Evolutionary conservation across 53 echinoderm and acorn worm genomes (phyloP).

Genomic region (Paelopatides confundens): DNA sequence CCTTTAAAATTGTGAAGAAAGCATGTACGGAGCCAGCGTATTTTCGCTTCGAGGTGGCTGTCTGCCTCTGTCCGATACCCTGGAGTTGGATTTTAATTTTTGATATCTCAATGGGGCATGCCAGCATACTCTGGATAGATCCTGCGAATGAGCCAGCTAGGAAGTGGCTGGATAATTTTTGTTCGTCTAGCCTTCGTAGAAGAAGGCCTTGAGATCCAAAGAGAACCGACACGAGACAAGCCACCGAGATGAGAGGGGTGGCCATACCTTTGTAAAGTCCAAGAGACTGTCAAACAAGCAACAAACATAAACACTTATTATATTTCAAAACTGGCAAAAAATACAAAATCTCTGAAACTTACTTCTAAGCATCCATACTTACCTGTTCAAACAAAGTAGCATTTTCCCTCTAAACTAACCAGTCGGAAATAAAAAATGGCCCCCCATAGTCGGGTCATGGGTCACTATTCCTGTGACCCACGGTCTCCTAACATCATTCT

Average conservation of each 20-base stretch:
- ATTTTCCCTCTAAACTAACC: no score
- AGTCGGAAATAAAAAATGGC: no score
- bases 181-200: slow-evolving; percentile 76
- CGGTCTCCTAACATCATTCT: no score
- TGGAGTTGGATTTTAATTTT: slow-evolving; percentile 86
- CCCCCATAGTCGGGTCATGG: no score
- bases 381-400: no score
- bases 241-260: slow-evolving; percentile 82
- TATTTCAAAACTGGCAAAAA: no score
- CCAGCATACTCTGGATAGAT: slow-evolving; percentile 75
- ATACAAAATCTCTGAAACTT: no score
- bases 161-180: slow-evolving; percentile 73
- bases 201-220: slow-evolving; percentile 96
- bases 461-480: no score
- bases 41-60: neutral
- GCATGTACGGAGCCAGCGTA: slow-evolving; percentile 87
- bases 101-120: slow-evolving; percentile 91
- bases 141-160: slow-evolving; percentile 80
- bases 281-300: slow-evolving; percentile 65
- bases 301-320: no score
- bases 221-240: slow-evolving; percentile 84
- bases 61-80: slow-evolving; percentile 11
- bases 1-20: slow-evolving; percentile 70
- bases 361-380: neutral
- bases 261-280: slow-evolving; percentile 99